Conservation (phyloP, 1,140 invertebrate species). For the Luehdorfia chinensis region DNA sequence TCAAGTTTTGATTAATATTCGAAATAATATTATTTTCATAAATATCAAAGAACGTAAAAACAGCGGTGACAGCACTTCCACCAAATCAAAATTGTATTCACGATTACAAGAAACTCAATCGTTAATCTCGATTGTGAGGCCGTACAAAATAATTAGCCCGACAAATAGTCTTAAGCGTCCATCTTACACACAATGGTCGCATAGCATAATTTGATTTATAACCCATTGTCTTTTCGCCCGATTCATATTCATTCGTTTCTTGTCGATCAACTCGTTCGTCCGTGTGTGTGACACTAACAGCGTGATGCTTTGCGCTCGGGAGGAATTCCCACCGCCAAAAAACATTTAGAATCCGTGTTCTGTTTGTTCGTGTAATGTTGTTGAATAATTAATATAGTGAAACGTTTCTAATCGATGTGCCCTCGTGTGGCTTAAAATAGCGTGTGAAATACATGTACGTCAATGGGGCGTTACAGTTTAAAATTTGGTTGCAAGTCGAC, state of each 20-base stretch:
- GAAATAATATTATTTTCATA: too few relatives aligned
- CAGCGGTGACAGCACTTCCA: background rate
- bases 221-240: slow-evolving; percentile 12
- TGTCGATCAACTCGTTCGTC: slow-evolving; percentile 27
- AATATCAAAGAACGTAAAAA: background rate
- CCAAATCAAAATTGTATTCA: background rate
- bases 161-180: slow-evolving; percentile 2
- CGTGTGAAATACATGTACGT: too few relatives aligned
- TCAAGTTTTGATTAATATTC: too few relatives aligned
- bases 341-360: slow-evolving; percentile 9
- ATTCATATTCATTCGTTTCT: slow-evolving; percentile 29
- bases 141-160: slow-evolving; percentile 10
- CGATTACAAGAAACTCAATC: slow-evolving; percentile 1
- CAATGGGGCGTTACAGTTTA: too few relatives aligned
- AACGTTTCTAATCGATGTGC: background rate
- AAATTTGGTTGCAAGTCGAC: too few relatives aligned
- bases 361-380: too few relatives aligned
- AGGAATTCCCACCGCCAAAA: slow-evolving; percentile 19
- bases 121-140: background rate
- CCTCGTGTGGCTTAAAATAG: too few relatives aligned
- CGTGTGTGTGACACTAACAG: slow-evolving; percentile 29
- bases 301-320: slow-evolving; percentile 34
- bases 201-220: background rate
- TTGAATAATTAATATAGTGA: slow-evolving; percentile 5
- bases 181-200: background rate